Base-by-base conservation (phyloP, 2,113 vertebrate species). In the Myotis yumanensis region DNA sequence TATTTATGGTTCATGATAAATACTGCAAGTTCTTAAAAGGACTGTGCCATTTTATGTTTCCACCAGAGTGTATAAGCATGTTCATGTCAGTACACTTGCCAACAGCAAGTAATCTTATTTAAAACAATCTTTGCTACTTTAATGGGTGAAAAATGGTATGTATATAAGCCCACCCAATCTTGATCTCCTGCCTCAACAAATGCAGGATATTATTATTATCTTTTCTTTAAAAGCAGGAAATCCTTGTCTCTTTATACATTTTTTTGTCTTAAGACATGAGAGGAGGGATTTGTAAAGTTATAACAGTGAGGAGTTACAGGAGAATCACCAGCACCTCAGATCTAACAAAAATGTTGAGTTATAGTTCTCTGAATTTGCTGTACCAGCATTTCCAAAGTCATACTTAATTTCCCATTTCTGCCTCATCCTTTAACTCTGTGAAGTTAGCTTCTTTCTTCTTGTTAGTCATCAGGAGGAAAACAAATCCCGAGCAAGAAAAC, bases 191-290 rank as follows among this genome's bases (percentile, higher is more conserved):
- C 54, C 68, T 92, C 35, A 94, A 89, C 88, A 94, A 95, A 86
- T 66, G 17, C 46, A 89, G 46, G 69, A 79, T 87, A 51, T 81
- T 93, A 66, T 81, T 93, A 66, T 81, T 93, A 93, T 92, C 11
- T 90, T 83, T 72, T 76, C 18, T 32, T 75, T 90, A 66, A 95
- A 95, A 87, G 57, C 64, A 96, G 76, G 51, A 97, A 92, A 75
- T 94, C 51, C 62, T 59, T 25, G 43, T 51, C 23, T 84, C 23
- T 90, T 68, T 75, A 46, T n/a, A 54, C 6, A 80, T 86, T 96
- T 92, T 54, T 28, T 81, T 9, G 46, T 71, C 59, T 88, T 6
- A 88, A 92, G 69, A 80, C 14, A 76, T 51, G 2, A 11, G 57
- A 90, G 51, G 32, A 54, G n/a, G 88, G 22, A 90, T 86, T 30